Evolutionary conservation across 1,140 invertebrate species (phyloP).

Genomic region (Papilio aristodemus): DNA sequence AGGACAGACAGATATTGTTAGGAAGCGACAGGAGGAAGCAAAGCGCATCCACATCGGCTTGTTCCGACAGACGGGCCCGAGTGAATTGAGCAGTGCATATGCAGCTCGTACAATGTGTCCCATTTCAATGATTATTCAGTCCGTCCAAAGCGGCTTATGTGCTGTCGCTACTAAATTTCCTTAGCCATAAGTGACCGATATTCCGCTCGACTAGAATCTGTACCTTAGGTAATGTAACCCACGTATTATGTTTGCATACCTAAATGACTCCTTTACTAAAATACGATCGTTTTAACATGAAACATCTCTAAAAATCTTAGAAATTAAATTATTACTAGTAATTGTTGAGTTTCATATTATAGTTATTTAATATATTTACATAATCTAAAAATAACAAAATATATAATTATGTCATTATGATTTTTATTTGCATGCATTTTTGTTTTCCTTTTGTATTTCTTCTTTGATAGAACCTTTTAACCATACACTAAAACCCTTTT

Average conservation of each 20-base stretch:
- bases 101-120: constrained; percentile 55
- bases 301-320: background rate
- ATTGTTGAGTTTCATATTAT: background rate
- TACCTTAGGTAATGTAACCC: constrained; percentile 1
- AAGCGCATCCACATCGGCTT: constrained; percentile 47
- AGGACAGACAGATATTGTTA: constrained; percentile 36
- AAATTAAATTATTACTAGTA: background rate
- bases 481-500: constrained; percentile 17
- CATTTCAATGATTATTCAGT: constrained; percentile 65
- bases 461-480: constrained; percentile 18
- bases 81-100: constrained; percentile 52
- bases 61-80: constrained; percentile 43
- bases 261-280: background rate
- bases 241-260: background rate
- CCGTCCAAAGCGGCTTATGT: constrained; percentile 61
- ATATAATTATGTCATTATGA: too few relatives aligned
- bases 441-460: constrained; percentile 12
- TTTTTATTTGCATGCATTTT: background rate
- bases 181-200: constrained; percentile 50
- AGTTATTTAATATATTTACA: too few relatives aligned
- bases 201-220: constrained; percentile 40
- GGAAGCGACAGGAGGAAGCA: constrained; percentile 36
- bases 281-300: background rate
- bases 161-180: constrained; percentile 47
- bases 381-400: too few relatives aligned